Conservation (phyloP, 2,888 invertebrate species). For the Smittia aterrima region DNA sequence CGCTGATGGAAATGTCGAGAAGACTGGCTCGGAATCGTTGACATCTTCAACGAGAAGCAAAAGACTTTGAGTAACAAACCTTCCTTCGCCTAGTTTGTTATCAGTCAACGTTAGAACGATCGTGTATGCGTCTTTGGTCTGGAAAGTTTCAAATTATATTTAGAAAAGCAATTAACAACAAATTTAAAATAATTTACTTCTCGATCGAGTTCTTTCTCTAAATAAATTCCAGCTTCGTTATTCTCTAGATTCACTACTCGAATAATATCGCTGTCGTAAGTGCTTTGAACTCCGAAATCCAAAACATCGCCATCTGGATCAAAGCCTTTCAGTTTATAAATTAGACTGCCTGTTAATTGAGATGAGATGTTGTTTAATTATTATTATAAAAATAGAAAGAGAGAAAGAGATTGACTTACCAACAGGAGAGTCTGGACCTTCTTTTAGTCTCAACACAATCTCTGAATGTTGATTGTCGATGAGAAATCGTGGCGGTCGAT, state of each 20-base stretch:
- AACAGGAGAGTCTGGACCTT: conserved; percentile 80
- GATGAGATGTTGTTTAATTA: too few species aligned
- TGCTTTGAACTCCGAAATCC: conserved; percentile 77
- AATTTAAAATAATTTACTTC: conserved; percentile 62
- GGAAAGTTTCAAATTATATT: conserved; percentile 46
- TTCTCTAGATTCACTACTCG: conserved; percentile 76
- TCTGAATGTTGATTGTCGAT: conserved; percentile 84
- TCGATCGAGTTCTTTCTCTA: conserved; percentile 85
- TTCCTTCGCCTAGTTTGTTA: conserved; percentile 80
- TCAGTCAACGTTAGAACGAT: conserved; percentile 86
- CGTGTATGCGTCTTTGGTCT: conserved; percentile 84
- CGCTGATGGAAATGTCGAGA: conserved; percentile 80
- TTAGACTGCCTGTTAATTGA: conserved; percentile 66
- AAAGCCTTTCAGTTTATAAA: conserved; percentile 76
- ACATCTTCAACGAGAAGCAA: conserved; percentile 86
- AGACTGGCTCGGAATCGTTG: conserved; percentile 87
- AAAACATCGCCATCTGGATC: conserved; percentile 85
- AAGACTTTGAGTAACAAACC: conserved; percentile 86
- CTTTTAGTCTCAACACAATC: conserved; percentile 85
- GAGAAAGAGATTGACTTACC: conserved; percentile 60
- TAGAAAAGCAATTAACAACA: conserved; percentile 30
- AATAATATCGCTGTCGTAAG: conserved; percentile 78
- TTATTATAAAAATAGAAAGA: conserved; percentile 44
- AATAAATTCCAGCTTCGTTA: conserved; percentile 82
- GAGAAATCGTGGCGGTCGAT: conserved; percentile 83